These are phyloP conservation scores for Elegia similella DNA, from an alignment of 2,888 invertebrate genomes.

Conservation along the genomic window DNA sequence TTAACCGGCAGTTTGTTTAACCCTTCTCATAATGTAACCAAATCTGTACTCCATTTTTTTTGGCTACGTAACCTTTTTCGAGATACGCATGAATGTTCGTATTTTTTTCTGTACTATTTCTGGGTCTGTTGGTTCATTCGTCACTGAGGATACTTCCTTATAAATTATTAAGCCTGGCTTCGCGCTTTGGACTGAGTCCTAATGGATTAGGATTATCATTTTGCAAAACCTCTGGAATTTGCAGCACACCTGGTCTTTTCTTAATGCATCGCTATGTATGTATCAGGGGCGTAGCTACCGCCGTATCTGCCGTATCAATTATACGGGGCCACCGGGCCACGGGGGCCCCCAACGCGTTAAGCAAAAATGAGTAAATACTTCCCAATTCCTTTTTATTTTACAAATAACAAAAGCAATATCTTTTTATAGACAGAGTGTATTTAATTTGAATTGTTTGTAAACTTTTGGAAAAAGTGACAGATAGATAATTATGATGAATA, in stretches of 20 bases:
- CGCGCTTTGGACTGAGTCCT: not conserved
- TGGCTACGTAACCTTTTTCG: not conserved
- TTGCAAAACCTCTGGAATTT: not conserved
- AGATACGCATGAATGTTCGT: not conserved
- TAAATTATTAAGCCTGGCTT: slow-evolving; percentile 1
- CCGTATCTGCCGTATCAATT: no score
- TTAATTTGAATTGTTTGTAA: no score
- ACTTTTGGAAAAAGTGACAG: no score
- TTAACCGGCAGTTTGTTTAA: not conserved
- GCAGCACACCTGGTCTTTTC: not conserved
- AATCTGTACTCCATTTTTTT: not conserved
- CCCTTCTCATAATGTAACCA: not conserved
- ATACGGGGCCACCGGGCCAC: no score
- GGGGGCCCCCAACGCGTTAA: no score
- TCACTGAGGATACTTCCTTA: not conserved
- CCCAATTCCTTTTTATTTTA: no score
- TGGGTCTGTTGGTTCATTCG: not conserved
- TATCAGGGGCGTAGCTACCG: no score
- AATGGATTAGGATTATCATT: slow-evolving; percentile 5
- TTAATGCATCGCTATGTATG: not conserved
- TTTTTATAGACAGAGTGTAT: no score
- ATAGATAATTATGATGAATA: no score
- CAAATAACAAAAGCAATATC: no score
- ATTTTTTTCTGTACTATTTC: not conserved
- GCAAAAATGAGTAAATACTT: no score